Evolutionary conservation across 2,797 vertebrate species (phyloP).

Genomic region (Sebastes nivosus): DNA sequence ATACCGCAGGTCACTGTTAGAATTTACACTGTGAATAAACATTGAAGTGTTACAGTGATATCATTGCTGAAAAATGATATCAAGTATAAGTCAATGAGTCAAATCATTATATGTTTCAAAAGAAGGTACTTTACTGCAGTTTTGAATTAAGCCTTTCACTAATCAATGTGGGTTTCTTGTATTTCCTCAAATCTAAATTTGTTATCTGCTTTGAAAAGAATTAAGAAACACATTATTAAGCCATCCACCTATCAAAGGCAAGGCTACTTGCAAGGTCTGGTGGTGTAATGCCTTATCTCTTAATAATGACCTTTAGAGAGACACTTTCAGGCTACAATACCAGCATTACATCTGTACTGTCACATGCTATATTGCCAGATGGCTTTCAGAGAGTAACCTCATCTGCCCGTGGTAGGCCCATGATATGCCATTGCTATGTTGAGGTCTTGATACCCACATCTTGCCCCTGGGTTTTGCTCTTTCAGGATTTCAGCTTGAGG

Average conservation of each 20-base stretch:
- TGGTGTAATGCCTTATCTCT: constrained; percentile 70
- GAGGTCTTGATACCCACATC: constrained; percentile 86
- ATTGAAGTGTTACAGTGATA: neutral
- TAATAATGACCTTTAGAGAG: constrained; percentile 85
- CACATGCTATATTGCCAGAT: constrained; percentile 84
- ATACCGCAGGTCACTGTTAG: no score
- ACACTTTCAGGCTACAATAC: constrained; percentile 81
- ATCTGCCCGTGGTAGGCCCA: constrained; percentile 81
- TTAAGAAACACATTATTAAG: neutral
- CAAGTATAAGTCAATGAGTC: neutral
- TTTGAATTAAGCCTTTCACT: neutral
- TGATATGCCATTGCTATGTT: constrained; percentile 81
- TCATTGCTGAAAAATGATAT: neutral
- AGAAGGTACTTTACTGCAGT: neutral
- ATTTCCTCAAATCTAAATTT: neutral
- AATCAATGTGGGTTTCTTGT: neutral
- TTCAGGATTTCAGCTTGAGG: constrained; percentile 79
- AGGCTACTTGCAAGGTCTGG: constrained; percentile 37
- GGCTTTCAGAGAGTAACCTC: constrained; percentile 87
- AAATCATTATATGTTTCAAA: neutral
- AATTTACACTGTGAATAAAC: no score
- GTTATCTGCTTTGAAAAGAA: neutral
- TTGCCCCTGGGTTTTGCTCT: constrained; percentile 86
- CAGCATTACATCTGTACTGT: constrained; percentile 84
- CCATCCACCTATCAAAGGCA: constrained; percentile 7